phyloP scores from a whole-genome alignment of 1,140 invertebrate species.

The Papilio polytes region DNA sequence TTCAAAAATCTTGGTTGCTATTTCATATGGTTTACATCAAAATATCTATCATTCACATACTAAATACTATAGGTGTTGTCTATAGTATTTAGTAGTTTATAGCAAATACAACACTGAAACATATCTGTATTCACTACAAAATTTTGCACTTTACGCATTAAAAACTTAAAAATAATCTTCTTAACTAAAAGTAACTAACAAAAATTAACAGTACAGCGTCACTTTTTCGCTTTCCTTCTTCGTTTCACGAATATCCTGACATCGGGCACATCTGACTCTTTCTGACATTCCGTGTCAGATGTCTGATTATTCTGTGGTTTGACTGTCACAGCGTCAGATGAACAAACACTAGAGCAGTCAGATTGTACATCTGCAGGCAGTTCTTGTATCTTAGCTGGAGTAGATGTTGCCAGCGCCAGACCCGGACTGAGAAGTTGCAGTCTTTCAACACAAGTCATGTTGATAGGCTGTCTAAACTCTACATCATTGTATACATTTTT shows the following conservation, averaged over 20 bases:
- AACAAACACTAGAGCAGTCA: slow-evolving; percentile 40
- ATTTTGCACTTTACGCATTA: neutral
- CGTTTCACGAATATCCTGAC: slow-evolving; percentile 73
- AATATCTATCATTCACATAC: neutral
- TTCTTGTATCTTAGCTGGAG: slow-evolving; percentile 56
- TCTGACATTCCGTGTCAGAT: slow-evolving; percentile 45
- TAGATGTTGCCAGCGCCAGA: slow-evolving; percentile 69
- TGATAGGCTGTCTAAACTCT: slow-evolving; percentile 7
- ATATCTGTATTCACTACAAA: neutral
- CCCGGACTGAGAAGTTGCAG: neutral
- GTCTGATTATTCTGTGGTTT: slow-evolving; percentile 36
- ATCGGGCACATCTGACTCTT: slow-evolving; percentile 62
- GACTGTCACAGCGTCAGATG: neutral
- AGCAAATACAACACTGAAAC: neutral
- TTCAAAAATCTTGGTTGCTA: neutral
- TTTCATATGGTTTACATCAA: neutral
- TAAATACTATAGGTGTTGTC: no score
- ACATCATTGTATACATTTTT: slow-evolving; percentile 33
- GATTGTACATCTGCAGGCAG: slow-evolving; percentile 28
- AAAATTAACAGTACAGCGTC: slow-evolving; percentile 13
- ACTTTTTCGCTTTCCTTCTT: slow-evolving; percentile 61
- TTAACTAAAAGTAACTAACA: neutral
- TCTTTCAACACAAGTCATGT: neutral
- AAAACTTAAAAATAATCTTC: neutral
- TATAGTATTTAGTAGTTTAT: no score